A percentile compares a stretch with the other conserved stretches of the same genome.
Conservation (phyloP, 37 sponge, comb jelly and placozoan species). For the Bolinopsis microptera region DNA sequence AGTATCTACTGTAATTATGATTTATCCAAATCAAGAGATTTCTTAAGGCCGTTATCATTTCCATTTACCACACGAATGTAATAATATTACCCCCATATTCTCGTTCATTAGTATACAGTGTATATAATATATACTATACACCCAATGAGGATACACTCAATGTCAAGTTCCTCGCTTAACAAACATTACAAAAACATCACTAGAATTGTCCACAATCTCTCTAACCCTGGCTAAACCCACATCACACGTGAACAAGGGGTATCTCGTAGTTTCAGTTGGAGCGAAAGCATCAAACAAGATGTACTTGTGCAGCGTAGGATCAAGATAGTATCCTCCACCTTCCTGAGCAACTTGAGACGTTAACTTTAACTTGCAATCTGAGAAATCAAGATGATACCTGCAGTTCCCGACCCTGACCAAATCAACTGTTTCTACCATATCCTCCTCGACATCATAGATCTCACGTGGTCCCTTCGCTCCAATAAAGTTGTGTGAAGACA, state of each 20-base stretch:
- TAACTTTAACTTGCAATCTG: background rate
- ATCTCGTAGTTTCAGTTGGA: background rate
- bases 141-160: too few species aligned
- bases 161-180: background rate
- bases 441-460: background rate
- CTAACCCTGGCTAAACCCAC: background rate
- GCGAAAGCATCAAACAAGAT: background rate
- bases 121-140: too few species aligned
- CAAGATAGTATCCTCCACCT: background rate
- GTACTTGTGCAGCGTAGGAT: background rate
- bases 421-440: background rate
- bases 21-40: too few species aligned
- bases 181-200: background rate
- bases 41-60: too few species aligned
- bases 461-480: background rate
- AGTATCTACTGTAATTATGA: too few species aligned
- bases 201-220: background rate
- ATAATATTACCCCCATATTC: too few species aligned
- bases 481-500: background rate
- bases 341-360: background rate
- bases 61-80: too few species aligned
- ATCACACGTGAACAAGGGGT: background rate
- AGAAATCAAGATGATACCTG: background rate
- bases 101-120: too few species aligned
- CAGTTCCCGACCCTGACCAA: background rate